Evolutionary conservation across 2,797 vertebrate species (phyloP).

Genomic region (Otolemur crassicaudatus): DNA sequence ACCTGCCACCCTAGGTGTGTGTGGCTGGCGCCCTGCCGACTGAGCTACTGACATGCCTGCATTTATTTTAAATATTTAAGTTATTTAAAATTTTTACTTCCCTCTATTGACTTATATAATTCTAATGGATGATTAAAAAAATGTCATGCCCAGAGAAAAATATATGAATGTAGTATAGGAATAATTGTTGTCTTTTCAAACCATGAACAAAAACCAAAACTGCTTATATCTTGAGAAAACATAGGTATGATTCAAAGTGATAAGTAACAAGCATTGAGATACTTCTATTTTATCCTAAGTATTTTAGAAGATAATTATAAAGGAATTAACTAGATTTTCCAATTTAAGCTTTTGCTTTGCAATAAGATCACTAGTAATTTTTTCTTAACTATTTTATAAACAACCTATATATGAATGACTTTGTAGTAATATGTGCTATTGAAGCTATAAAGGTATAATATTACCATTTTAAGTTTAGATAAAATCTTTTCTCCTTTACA

Average conservation of each 20-base stretch:
- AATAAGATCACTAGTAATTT: conserved; percentile 57
- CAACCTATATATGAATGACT: background rate
- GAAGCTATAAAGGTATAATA: background rate
- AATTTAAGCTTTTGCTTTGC: conserved; percentile 8
- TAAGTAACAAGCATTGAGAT: conserved; percentile 74
- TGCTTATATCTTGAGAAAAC: conserved; percentile 77
- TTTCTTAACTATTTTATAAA: conserved; percentile 52
- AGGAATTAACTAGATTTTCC: conserved; percentile 65
- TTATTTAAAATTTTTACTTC: conserved; percentile 63
- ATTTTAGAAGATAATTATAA: conserved; percentile 78
- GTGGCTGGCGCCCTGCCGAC: too few species aligned
- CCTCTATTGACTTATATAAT: conserved; percentile 71
- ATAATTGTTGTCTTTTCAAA: conserved; percentile 72
- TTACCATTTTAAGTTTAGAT: background rate
- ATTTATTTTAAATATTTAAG: conserved; percentile 60
- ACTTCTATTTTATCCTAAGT: conserved; percentile 76
- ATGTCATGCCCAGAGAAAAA: conserved; percentile 71
- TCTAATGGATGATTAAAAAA: conserved; percentile 78
- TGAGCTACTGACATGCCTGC: background rate
- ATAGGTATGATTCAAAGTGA: conserved; percentile 67
- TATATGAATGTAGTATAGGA: conserved; percentile 58
- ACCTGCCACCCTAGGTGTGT: too few species aligned
- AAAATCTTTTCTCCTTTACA: conserved; percentile 34
- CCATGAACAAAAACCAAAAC: conserved; percentile 54
- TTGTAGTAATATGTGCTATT: background rate